Conservation (phyloP, 2,888 invertebrate genomes). For the Halictus quadricinctus region DNA sequence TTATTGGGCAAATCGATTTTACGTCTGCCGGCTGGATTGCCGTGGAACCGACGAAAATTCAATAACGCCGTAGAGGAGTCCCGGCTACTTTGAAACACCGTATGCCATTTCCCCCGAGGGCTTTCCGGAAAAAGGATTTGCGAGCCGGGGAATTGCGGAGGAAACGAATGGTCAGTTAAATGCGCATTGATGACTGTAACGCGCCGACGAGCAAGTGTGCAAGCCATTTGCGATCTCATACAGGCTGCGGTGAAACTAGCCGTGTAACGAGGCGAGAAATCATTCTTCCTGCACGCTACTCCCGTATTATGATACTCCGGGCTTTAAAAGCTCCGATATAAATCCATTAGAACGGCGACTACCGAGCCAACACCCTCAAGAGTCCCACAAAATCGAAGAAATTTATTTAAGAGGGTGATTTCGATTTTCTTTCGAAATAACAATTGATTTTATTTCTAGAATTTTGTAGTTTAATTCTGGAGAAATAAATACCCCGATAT, state of each 20-base stretch:
- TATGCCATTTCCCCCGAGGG: background rate
- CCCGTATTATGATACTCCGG: background rate
- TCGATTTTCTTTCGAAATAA: background rate
- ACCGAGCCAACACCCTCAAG: background rate
- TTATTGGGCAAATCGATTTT: conserved; percentile 50
- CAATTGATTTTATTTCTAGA: no score
- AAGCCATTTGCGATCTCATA: background rate
- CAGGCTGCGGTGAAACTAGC: background rate
- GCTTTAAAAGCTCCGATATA: background rate
- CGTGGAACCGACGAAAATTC: conserved; percentile 15
- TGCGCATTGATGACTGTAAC: background rate
- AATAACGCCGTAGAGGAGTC: background rate
- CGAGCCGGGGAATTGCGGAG: background rate
- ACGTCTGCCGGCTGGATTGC: conserved; percentile 25
- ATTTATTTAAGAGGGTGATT: background rate
- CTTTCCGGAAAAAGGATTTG: background rate
- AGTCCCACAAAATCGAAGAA: background rate
- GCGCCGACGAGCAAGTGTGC: background rate
- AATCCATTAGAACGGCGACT: background rate
- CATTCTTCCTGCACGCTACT: background rate
- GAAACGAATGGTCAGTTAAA: conserved; percentile 10
- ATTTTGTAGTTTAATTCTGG: no score
- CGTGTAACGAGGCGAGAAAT: background rate
- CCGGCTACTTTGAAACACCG: background rate
- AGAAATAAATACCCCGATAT: no score